phyloP scores from a whole-genome alignment of 2,797 vertebrate species.

The Kryptopterus vitreolus region DNA sequence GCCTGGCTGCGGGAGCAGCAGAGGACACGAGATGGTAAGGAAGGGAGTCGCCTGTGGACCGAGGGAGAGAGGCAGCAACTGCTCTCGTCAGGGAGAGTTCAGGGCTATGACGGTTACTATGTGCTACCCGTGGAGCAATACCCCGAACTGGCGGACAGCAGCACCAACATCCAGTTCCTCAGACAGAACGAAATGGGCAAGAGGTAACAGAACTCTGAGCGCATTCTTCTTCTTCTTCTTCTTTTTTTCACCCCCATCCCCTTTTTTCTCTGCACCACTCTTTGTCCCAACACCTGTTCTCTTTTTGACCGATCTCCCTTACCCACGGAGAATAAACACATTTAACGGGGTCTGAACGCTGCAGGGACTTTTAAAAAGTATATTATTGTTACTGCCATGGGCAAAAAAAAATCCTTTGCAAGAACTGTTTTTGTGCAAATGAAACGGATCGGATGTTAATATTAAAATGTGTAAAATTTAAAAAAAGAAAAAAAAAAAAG shows the following conservation, averaged over 20 bases:
- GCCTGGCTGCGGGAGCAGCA: conserved; percentile 97
- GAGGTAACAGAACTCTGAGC: conserved; percentile 92
- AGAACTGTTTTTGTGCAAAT: conserved; percentile 75
- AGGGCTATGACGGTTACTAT: conserved; percentile 98
- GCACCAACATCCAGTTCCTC: conserved; percentile 99
- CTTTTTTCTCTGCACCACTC: conserved; percentile 60
- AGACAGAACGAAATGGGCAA: conserved; percentile 99
- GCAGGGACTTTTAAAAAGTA: conserved; percentile 89
- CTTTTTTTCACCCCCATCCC: conserved; percentile 44
- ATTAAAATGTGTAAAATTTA: too few relatives aligned
- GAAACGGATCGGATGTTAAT: conserved; percentile 78
- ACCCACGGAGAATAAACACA: conserved; percentile 92
- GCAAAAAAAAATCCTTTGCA: conserved; percentile 79
- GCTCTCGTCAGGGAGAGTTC: conserved; percentile 88
- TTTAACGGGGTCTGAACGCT: conserved; percentile 88
- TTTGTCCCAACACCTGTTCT: conserved; percentile 52
- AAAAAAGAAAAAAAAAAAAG: too few relatives aligned
- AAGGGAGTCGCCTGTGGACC: conserved; percentile 95
- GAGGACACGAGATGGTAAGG: conserved; percentile 88
- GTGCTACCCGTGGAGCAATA: conserved; percentile 98
- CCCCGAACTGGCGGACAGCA: conserved; percentile 98
- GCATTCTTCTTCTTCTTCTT: conserved; percentile 35
- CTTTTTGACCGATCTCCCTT: conserved; percentile 74
- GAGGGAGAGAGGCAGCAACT: conserved; percentile 98
- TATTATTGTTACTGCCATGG: conserved; percentile 93